Evolutionary conservation across 2,888 invertebrate genomes (phyloP).

Genomic region (Pachydiplax longipennis): DNA sequence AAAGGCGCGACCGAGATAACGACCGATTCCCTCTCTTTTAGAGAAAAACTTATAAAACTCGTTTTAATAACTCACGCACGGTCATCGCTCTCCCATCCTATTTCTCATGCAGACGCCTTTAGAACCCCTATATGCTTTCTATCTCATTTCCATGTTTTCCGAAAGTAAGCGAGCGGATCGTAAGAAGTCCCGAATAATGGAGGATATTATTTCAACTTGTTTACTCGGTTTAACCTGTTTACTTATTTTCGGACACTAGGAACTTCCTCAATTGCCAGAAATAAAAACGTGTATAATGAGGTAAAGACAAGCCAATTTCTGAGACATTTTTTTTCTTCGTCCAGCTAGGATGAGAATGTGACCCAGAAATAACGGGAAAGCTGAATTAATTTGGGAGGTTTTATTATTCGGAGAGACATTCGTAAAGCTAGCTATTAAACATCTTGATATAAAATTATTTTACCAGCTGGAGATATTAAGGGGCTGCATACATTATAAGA

Average conservation of each 20-base stretch:
- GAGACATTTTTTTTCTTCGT: not conserved
- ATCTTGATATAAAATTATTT: too few relatives aligned
- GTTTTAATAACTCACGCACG: not conserved
- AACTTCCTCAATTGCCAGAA: not conserved
- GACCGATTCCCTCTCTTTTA: not conserved
- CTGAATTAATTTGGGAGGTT: not conserved
- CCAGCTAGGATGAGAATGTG: not conserved
- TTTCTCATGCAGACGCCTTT: not conserved
- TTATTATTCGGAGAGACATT: not conserved
- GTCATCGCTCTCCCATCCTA: not conserved
- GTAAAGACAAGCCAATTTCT: not conserved
- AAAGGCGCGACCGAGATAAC: not conserved
- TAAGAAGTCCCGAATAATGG: not conserved
- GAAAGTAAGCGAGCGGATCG: not conserved
- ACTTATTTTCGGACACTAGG: not conserved
- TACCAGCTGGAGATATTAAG: too few relatives aligned
- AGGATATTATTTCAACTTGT: not conserved
- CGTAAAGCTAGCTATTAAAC: too few relatives aligned
- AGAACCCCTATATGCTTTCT: too few relatives aligned
- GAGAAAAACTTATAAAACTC: not conserved
- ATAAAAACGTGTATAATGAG: not conserved
- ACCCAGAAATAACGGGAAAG: not conserved
- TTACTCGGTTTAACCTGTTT: not conserved
- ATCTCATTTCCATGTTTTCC: too few relatives aligned
- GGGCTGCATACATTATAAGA: too few relatives aligned